Evolutionary conservation across 2,888 invertebrate species (phyloP).

Genomic region (Drosophila dives): DNA sequence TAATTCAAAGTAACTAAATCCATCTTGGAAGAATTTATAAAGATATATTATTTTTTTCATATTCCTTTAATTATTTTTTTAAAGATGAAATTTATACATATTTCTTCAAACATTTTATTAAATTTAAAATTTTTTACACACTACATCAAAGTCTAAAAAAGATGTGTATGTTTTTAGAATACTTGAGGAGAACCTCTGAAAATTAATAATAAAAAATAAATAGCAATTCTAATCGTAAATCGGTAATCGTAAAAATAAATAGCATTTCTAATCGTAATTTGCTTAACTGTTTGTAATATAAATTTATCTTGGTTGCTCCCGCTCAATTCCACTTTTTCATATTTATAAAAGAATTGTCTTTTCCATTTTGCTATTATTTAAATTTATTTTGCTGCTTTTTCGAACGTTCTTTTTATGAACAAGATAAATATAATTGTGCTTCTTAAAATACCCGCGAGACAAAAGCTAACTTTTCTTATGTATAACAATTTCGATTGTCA

Average conservation of each 20-base stretch:
- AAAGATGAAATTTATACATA: no score
- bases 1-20: background rate
- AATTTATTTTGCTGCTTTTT: background rate
- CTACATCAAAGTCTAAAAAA: background rate
- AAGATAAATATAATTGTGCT: slow-evolving; percentile 35
- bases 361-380: background rate
- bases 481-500: slow-evolving; percentile 43
- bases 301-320: background rate
- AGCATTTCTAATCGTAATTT: background rate
- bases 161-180: background rate
- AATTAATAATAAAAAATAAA: background rate
- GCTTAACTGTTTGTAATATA: background rate
- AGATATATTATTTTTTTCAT: background rate
- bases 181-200: background rate
- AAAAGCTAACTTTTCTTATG: slow-evolving; percentile 42
- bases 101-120: no score
- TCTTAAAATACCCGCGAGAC: slow-evolving; percentile 55
- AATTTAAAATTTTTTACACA: background rate
- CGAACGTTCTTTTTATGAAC: no score
- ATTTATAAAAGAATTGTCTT: background rate
- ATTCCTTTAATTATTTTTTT: background rate
- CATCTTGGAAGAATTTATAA: background rate
- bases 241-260: background rate
- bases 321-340: background rate
- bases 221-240: no score